Evolutionary conservation across 2,113 vertebrate genomes (phyloP).

Genomic region (Scomber scombrus): DNA sequence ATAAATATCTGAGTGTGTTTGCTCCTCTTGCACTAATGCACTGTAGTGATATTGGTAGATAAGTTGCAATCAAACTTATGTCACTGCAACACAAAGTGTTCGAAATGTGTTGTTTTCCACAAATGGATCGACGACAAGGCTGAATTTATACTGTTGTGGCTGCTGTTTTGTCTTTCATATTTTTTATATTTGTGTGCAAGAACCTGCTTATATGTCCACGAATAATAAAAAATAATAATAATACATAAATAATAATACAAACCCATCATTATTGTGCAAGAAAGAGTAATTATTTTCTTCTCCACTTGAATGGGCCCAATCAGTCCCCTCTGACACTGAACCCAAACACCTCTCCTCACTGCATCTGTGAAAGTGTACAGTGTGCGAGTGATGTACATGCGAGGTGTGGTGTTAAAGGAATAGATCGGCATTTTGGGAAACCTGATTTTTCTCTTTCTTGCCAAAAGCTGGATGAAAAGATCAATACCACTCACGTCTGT

Average conservation of each 20-base stretch:
- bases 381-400: not conserved
- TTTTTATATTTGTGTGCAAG: not conserved
- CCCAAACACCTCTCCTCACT: not conserved
- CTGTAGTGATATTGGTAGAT: conserved; percentile 29
- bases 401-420: not conserved
- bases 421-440: not conserved
- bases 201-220: not conserved
- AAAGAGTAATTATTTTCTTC: not conserved
- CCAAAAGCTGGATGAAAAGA: not conserved
- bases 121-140: not conserved
- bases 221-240: conserved; percentile 10
- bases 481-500: not conserved
- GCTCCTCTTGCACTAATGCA: conserved; percentile 6
- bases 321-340: conserved; percentile 6
- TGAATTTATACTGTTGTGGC: not conserved
- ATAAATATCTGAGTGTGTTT: not conserved
- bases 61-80: conserved; percentile 34
- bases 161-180: not conserved
- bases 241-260: not conserved
- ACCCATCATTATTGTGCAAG: not conserved
- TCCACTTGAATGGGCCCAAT: conserved; percentile 2
- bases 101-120: conserved; percentile 15
- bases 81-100: not conserved
- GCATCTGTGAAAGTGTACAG: not conserved
- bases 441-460: not conserved